Base-by-base conservation (phyloP, 1,140 invertebrate species). In the Metaphire vulgaris region DNA sequence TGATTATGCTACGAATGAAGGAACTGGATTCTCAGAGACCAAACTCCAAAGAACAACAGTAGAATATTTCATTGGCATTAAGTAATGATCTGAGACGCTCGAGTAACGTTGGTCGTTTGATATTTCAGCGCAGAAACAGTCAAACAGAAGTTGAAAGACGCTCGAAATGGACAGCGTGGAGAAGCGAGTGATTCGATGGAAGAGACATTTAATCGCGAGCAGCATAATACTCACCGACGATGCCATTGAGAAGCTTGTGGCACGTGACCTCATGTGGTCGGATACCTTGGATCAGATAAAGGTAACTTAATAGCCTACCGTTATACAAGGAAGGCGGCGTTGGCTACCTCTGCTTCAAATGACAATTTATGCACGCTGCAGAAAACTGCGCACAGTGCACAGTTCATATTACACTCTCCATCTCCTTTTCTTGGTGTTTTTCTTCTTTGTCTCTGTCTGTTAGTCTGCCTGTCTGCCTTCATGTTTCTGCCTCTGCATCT, bases 141-240 rank as follows among this genome's bases (percentile, higher is more conserved):
- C n/a, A 12, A 56, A 56, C 41, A 56, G 41, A 56, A 6, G 41
- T 6, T 56, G 41, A 56, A 56, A 56, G 6, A 56, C 41, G n/a
- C n/a, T n/a, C n/a, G 41, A 2, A 30, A 73, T 73, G 72, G 72
- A 73, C 34, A 34, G 26, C 2, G n/a, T 34, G 2, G 72, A 73
- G 34, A 73, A 41, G n/a, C 32, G 34, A 34, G 72, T 73, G 32
- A 73, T 73, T 34, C 32, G 72, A n/a, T 73, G 72, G 72, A 73
- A 73, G 33, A 33, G 72, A 26, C 31, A 73, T n/a, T 41, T 73
- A 41, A 14, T 73, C 12, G 33, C 72, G 1, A 29, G 31, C 1
- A 73, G 34, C 72, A 26, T 73, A 16, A 41, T 64, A 1, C 28
- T 34, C n/a, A 34, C 28, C 41, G 72, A 73, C 1, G 72, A 29